Percentiles rank a stretch among this genome's conserved stretches.
phyloP scores from a whole-genome alignment of 2,113 vertebrate genomes.

The Miniopterus natalensis region DNA sequence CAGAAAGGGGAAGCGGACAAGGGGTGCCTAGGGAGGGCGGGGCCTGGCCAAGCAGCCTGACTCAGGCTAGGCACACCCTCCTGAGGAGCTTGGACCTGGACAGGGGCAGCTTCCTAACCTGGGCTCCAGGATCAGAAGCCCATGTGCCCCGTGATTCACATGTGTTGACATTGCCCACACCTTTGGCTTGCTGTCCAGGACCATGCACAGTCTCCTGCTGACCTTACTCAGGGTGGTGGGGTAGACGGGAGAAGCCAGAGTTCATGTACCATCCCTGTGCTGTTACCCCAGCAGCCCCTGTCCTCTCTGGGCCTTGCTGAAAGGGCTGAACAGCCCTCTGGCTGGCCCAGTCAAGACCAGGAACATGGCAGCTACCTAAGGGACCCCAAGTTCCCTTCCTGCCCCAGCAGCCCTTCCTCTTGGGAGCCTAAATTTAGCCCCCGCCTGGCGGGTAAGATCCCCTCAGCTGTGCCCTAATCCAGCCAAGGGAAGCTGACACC shows the following conservation, averaged over 20 bases:
- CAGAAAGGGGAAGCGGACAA: slow-evolving; percentile 77
- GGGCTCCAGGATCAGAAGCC: slow-evolving; percentile 41
- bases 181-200: background rate
- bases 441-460: slow-evolving; percentile 53
- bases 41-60: slow-evolving; percentile 67
- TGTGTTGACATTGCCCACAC: background rate
- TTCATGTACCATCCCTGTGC: background rate
- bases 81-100: slow-evolving; percentile 45
- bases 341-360: background rate
- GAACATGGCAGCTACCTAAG: background rate
- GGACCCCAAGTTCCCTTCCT: slow-evolving; percentile 28
- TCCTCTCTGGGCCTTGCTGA: background rate
- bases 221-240: slow-evolving; percentile 11
- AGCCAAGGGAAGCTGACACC: slow-evolving; percentile 82
- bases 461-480: slow-evolving; percentile 82
- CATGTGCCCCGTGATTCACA: slow-evolving; percentile 69
- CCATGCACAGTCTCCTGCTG: background rate
- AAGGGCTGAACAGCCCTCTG: background rate
- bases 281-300: background rate
- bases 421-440: slow-evolving; percentile 83
- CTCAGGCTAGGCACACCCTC: slow-evolving; percentile 70
- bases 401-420: slow-evolving; percentile 38
- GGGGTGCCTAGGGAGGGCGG: slow-evolving; percentile 50
- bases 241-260: slow-evolving; percentile 48
- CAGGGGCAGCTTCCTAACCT: slow-evolving; percentile 59